These are phyloP conservation scores for Hafferia zeledoni DNA, from an alignment of 2,797 vertebrate genomes.

Conservation along the genomic window DNA sequence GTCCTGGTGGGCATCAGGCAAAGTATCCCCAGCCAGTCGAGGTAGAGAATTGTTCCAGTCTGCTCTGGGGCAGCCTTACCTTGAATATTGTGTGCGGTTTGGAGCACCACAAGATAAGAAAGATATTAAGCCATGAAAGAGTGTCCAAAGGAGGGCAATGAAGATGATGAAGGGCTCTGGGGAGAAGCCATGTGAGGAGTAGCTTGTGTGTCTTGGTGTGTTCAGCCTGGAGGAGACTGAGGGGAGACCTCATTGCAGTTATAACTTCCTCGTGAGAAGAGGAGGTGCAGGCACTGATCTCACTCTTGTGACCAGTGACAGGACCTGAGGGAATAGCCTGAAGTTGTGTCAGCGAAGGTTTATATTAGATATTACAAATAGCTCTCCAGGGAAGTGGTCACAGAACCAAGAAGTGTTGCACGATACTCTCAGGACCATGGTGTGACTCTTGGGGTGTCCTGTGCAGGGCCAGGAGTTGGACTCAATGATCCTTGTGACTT, in stretches of 20 bases:
- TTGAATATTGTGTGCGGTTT: not conserved
- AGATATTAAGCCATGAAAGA: too few relatives aligned
- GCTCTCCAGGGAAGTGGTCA: not conserved
- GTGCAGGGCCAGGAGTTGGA: not conserved
- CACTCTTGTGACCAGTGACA: not conserved
- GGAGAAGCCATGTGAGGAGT: not conserved
- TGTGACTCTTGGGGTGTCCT: not conserved
- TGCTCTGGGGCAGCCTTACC: not conserved
- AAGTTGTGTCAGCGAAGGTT: not conserved
- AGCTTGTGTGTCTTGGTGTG: not conserved
- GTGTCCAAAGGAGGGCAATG: not conserved
- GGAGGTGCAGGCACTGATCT: not conserved
- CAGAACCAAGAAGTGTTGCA: not conserved
- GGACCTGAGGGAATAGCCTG: not conserved
- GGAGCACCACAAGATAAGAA: not conserved
- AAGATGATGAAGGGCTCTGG: not conserved
- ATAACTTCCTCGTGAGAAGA: not conserved
- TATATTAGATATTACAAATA: not conserved
- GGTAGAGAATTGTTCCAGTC: not conserved
- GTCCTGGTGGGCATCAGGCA: not conserved
- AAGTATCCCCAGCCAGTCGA: rapidly evolving
- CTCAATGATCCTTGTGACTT: rapidly evolving
- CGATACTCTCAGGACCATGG: not conserved
- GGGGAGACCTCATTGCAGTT: not conserved
- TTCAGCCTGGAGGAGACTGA: not conserved